These are phyloP conservation scores for Raja brachyura DNA, from an alignment of 2,113 vertebrate species.

Conservation along the genomic window DNA sequence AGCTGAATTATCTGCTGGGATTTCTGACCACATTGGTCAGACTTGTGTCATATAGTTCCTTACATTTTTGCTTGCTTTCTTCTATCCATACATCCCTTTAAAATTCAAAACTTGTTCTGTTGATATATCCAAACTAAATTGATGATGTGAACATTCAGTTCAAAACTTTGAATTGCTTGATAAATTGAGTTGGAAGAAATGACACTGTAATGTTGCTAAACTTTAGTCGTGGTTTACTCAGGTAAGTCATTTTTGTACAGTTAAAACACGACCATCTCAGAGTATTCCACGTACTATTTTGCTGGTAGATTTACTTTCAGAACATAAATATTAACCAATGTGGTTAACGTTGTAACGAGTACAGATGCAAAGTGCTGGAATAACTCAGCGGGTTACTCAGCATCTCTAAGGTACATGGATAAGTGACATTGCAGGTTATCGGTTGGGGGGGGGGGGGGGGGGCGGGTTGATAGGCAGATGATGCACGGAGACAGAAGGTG, in stretches of 20 bases:
- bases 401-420: no score
- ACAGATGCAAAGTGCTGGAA: no score
- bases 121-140: neutral
- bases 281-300: neutral
- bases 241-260: neutral
- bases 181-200: neutral
- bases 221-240: neutral
- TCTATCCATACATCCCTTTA: neutral
- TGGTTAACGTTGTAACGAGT: neutral
- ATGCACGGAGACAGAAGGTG: no score
- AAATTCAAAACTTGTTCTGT: neutral
- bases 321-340: neutral
- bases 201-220: neutral
- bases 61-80: neutral
- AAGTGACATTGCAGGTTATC: no score
- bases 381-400: no score
- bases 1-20: neutral
- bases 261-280: neutral
- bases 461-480: no score
- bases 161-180: neutral
- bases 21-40: neutral
- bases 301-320: neutral
- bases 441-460: no score
- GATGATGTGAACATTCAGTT: neutral
- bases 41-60: neutral